Evolutionary conservation across 2,888 invertebrate species (phyloP), one percentile per base, ranked within the genome.

Genomic region (Dusona sp.): DNA sequence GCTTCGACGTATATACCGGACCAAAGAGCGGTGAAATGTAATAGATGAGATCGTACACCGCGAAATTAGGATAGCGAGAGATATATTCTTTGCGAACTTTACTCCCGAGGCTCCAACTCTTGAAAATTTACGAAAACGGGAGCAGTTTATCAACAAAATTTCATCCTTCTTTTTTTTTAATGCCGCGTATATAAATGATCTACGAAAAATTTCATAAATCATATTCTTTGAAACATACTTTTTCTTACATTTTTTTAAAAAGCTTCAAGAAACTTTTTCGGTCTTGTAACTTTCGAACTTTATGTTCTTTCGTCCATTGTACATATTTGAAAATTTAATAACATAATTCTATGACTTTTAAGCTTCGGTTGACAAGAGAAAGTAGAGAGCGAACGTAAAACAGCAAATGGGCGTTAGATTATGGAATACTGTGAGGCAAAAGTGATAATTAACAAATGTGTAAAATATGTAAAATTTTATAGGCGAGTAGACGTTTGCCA

Each of bases 41-140:
- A 82, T 82, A 82, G 82, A 85, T 85, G 85, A 22, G 78, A 54
- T 42, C 57, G 78, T 68, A 79, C 74, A 82, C 74, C 78, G 64
- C 64, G 74, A 82, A 85, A 85, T 85, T 85, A 82, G 70, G 70
- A 51, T 79, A 61, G 70, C 79, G 78, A 72, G 78, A 72, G 68
- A 61, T 61, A 25, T 73, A 73, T 33, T 16, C n/a, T 33, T 70
- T 45, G 13, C 73, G 74, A 78, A 78, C 64, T 65, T 65, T 25
- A 25, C 42, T 64, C 13, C 19, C 16, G 11, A 22, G 29, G 29
- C n/a, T 7, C 16, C 0, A 29, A 29, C 16, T 29, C 7, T 61
- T 29, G 25, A 8, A 22, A 54, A 54, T 11, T 54, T 54, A 54
- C 54, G 22, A 29, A 29, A 29, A 29, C 7, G 29, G 29, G 16